Base-by-base conservation (phyloP, 1,140 invertebrate genomes). In the Euglossa dilemma region DNA sequence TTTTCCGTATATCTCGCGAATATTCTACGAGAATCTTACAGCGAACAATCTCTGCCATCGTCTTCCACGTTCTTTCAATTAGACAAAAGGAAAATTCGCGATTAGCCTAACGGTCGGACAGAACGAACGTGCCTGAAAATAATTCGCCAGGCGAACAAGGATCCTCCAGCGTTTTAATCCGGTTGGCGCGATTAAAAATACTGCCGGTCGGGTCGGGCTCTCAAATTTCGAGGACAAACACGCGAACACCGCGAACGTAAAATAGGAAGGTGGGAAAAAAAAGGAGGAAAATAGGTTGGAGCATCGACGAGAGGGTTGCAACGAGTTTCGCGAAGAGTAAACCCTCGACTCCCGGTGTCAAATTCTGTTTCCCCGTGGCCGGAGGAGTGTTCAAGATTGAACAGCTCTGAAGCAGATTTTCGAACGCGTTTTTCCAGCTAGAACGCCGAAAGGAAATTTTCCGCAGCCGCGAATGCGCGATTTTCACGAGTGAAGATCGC, bases 151-250 rank as follows among this genome's bases (percentile, higher is more conserved):
- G 18, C 14, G n/a, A 16, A 50, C 11, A 57, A 57, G 54, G 70
- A 56, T 36, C 23, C 23, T 25, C 9, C 18, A 20, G 2, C 52
- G 28, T 23, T 72, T 72, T 57, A 57, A 72, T 72, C 57, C 70
- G 36, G 28, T 25, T 43, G 18, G 54, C 54, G 70, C 70, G 56
- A 72, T 57, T 72, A 72, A 57, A 72, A 72, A 72, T 72, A 72
- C 52, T 36, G 52, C 20, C 52, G 69, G 25, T 71, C 69, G 69
- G 23, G 69, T 16, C 52, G n/a, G 47, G 45, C 73, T 75, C 45
- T 63, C 25, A 20, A 75, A 64, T 75, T 63, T 75, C 59, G 47
- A 63, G 73, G 63, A 75, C 73, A 64, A 75, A 75, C 45, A 52
- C 43, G 45, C 56, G 57, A 52, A 20, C 59, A 50, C 23, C 54